Percentiles rank a stretch among this genome's conserved stretches.
phyloP scores from a whole-genome alignment of 2,797 vertebrate genomes.

The Triplophysa bombifrons region DNA sequence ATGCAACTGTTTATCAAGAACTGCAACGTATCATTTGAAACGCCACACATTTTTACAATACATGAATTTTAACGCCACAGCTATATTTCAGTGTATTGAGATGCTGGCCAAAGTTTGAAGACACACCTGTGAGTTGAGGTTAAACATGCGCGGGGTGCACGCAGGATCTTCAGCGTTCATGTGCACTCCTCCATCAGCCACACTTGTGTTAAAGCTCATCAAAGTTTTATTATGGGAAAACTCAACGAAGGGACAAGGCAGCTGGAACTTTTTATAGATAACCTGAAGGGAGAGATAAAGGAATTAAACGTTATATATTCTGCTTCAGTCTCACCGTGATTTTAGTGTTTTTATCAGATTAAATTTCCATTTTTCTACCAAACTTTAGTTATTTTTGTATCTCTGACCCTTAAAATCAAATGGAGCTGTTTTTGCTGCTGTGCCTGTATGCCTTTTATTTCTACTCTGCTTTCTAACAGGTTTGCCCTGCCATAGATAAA shows the following conservation, averaged over 20 bases:
- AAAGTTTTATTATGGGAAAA: constrained; percentile 67
- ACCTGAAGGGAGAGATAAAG: constrained; percentile 75
- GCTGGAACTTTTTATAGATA: constrained; percentile 96
- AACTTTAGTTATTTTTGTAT: background rate
- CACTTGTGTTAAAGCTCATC: constrained; percentile 65
- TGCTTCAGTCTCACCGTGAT: background rate
- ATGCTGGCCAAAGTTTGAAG: background rate
- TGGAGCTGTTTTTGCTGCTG: background rate
- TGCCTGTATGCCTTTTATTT: background rate
- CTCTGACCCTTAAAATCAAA: background rate
- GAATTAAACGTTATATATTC: background rate
- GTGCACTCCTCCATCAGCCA: constrained; percentile 67
- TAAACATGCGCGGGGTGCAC: constrained; percentile 88
- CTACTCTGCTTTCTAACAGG: background rate
- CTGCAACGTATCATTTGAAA: too few relatives aligned
- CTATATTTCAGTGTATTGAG: background rate
- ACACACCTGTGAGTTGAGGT: constrained; percentile 90
- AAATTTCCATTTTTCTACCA: background rate
- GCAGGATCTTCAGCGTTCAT: constrained; percentile 51
- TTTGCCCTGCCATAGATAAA: too few relatives aligned
- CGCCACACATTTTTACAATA: background rate
- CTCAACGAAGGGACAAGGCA: constrained; percentile 83
- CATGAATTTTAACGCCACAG: background rate
- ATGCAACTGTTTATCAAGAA: background rate
- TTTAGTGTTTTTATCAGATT: background rate